phyloP scores from a whole-genome alignment of 2,113 vertebrate species.

The Albula glossodonta region DNA sequence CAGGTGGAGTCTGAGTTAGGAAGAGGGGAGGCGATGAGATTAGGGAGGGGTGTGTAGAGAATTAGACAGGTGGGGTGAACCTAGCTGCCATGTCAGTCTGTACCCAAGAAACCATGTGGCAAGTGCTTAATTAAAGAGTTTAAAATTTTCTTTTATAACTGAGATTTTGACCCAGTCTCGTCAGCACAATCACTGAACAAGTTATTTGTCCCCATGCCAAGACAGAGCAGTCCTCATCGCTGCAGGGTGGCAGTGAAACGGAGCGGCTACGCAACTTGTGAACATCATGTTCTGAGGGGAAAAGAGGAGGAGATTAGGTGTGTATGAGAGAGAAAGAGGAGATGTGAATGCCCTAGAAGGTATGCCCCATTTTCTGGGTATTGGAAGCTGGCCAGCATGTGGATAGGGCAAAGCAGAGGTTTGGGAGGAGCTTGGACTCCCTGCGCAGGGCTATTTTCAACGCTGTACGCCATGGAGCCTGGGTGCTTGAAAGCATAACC shows the following conservation, averaged over 20 bases:
- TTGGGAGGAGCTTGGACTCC: background rate
- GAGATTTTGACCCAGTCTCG: background rate
- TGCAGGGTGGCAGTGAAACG: background rate
- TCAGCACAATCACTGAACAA: background rate
- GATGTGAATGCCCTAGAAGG: background rate
- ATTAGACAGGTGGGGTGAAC: background rate
- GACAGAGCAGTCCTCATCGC: background rate
- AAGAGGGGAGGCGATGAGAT: background rate
- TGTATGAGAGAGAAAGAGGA: background rate
- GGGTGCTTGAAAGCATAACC: constrained; percentile 5
- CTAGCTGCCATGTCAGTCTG: background rate
- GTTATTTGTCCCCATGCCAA: background rate
- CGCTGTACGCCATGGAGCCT: background rate
- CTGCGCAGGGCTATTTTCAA: background rate
- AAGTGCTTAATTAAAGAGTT: background rate
- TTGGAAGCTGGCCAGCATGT: background rate
- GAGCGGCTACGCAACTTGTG: background rate
- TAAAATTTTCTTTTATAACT: background rate
- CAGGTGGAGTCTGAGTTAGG: background rate
- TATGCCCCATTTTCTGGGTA: background rate
- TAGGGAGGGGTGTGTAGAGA: background rate
- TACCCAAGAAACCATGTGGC: background rate
- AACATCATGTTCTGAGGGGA: background rate
- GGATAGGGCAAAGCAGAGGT: background rate
- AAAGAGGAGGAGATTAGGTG: background rate